Evolutionary conservation across 1,140 invertebrate species (phyloP), one percentile per base, ranked within the genome.

Genomic region (Teleogryllus occipitalis): DNA sequence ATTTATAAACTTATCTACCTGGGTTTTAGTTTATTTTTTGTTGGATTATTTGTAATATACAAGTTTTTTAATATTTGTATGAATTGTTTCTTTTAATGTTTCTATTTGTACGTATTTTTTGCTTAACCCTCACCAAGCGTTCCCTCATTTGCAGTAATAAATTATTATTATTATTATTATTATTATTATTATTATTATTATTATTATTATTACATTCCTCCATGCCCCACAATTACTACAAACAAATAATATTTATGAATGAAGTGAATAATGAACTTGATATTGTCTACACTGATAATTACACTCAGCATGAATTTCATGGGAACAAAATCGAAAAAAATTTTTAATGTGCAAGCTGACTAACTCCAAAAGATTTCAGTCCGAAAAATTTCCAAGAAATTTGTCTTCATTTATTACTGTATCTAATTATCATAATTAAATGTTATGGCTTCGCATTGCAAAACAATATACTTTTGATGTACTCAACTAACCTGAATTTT

Each of bases 281-380:
- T 18, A 72, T 72, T 72, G 18, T 72, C n/a, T 72, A 72, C 54
- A 72, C 54, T 72, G 8, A 72, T 72, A n/a, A n/a, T n/a, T 72
- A 72, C 10, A 72, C 54, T 72, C 54, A 72, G 18, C 54, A 72
- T 72, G 18, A 8, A 18, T 72, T 72, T 12, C 54, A 72, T 18
- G 18, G 54, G 54, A 72, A 72, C 54, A 72, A 72, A 72, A 72
- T 72, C n/a, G 8, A 72, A 72, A 72, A 12, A 18, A 72, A n/a
- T n/a, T 72, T 72, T 72, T 18, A 72, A 18, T 72, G 54, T 8
- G 54, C n/a, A 72, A 72, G 54, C n/a, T 12, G 54, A 72, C 54
- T 72, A 72, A 72, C 54, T 72, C 54, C 54, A 72, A 72, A 72
- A 72, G 18, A 72, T 72, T 72, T 72, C 54, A 72, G 18, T 72